Base-by-base conservation (phyloP, 1,140 invertebrate species). In the Bombus balteatus region DNA sequence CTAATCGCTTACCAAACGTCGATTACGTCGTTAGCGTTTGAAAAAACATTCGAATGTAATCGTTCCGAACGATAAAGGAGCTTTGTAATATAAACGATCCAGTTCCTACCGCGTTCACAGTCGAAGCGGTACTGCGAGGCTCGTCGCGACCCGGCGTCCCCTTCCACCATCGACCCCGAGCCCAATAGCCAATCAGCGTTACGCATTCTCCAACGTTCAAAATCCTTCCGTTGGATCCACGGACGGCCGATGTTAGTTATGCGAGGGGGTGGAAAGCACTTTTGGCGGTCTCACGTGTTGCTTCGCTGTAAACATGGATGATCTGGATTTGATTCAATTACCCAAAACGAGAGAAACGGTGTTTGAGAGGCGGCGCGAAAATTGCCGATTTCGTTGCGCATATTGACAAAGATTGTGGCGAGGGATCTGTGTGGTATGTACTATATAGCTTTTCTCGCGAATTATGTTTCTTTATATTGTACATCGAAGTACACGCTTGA, bases 71-170 rank as follows among this genome's bases (percentile, higher is more conserved):
- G 65, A 71, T 34, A 34, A 18, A 53, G 13, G 8, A 9, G 2
- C 18, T 3, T 3, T 32, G 3, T n/a, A 8, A 32, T 1, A 15
- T 6, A 39, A 37, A 15, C 22, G 34, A 18, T 12, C 1, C 25
- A 18, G 22, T 57, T 15, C 83, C 77, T 71, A 41, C 66, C 90
- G 73, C 88, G 90, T 87, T 88, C 87, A 85, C 85, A 81, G 89
- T 91, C 92, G 86, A 89, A 89, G 87, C 87, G 88, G 85, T 87
- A 93, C 92, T 93, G 90, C 87, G 87, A 92, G 85, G 82, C 76
- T 89, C 82, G 88, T 76, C 71, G 75, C 83, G 87, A 90, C 92
- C 89, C 88, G 90, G 85, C 85, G 84, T 89, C 87, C 91, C 90
- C 87, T 81, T 84, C 85, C 88, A 87, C 84, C 91, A 92, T 92